Percentiles rank a stretch among this genome's conserved stretches.
phyloP scores from a whole-genome alignment of 2,113 vertebrate genomes.

The Eidolon helvum region DNA sequence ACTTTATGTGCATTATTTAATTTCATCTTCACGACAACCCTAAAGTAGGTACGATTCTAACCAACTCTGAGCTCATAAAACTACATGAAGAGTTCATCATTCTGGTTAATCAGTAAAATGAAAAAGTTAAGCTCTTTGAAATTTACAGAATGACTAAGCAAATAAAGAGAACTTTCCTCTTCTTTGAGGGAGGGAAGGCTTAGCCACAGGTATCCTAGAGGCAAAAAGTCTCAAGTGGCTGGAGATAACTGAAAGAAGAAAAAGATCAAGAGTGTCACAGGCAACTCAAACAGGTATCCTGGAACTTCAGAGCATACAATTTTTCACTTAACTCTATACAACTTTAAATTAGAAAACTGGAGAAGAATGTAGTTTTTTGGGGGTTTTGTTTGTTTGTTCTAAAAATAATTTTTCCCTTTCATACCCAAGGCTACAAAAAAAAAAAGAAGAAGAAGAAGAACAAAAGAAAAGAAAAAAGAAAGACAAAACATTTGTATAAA shows the following conservation, averaged over 20 bases:
- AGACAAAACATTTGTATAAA: not conserved
- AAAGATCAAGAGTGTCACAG: not conserved
- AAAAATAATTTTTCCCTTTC: slow-evolving; percentile 47
- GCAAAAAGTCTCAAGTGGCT: not conserved
- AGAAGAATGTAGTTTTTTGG: slow-evolving; percentile 29
- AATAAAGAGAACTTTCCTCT: not conserved
- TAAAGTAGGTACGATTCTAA: not conserved
- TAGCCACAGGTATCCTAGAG: not conserved
- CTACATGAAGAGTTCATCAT: not conserved
- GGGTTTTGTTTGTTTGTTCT: not conserved
- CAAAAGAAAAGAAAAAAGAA: too few relatives aligned
- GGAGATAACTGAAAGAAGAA: not conserved
- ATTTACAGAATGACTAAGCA: not conserved
- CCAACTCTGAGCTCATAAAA: not conserved
- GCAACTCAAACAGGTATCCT: not conserved
- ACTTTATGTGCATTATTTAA: not conserved
- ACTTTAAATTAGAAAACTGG: not conserved
- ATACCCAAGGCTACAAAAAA: not conserved
- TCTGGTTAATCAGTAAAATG: not conserved
- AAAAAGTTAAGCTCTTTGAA: not conserved
- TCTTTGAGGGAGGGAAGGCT: not conserved
- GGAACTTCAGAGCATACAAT: not conserved
- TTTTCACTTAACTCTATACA: not conserved
- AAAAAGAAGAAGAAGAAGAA: not conserved
- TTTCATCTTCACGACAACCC: not conserved